Base-by-base conservation (phyloP, 2,888 invertebrate genomes). In the Patella ulyssiponensis region DNA sequence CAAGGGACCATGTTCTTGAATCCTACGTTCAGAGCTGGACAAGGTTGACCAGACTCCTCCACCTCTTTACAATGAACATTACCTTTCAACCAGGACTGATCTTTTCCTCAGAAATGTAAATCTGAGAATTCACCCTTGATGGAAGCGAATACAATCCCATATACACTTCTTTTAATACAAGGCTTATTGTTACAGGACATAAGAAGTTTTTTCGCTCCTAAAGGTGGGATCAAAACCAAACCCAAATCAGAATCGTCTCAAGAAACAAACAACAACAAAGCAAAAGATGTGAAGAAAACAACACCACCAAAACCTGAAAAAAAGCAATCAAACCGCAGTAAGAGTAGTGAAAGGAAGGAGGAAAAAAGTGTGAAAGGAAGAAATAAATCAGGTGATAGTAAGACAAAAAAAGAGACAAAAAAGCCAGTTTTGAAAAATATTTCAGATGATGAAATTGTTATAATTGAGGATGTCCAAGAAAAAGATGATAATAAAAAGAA, bases 131-230 rank as follows among this genome's bases (percentile, higher is more conserved):
- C 44, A 44, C 44, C 44, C 44, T 7, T 0, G 44, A 33, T 33
- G 33, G 33, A 33, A 33, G 33, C 33, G 5, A 9, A 44, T 9
- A 1, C 9, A 44, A 44, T 9, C 44, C 44, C 44, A 44, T 33
- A 33, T 33, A 33, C 33, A 33, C 5, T 33, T 33, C 33, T 5
- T 33, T 44, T 9, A 44, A 44, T 9, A 44, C 4, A 44, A 44
- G 44, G 44, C 44, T 9, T 44, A 44, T 44, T 20, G 17, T 72
- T 71, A 17, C 20, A 74, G 74, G 74, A 74, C 51, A 74, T 74
- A 12, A 74, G 74, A 51, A 74, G 64, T 74, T 74, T 74, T 64
- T 74, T 74, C 51, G 74, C 58, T 51, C 74, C 74, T 9, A 64
- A 74, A 58, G 44, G 58, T 58, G 58, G 58, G 17, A 3, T 27